These are phyloP conservation scores for Buphagus erythrorhynchus DNA, from an alignment of 2,797 vertebrate genomes.

Conservation along the genomic window DNA sequence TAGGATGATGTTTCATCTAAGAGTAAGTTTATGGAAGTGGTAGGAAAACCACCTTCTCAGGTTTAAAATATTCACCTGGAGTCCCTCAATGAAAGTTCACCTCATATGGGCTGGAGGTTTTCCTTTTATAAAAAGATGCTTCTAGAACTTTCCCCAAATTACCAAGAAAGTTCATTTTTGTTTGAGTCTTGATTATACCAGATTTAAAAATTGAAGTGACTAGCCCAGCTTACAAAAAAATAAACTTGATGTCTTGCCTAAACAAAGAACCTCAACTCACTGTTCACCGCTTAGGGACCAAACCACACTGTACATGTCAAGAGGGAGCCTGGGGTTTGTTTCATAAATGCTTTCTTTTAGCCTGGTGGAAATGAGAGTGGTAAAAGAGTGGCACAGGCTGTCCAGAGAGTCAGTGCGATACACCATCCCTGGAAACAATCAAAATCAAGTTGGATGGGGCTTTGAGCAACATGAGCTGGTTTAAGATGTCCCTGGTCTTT, in stretches of 20 bases:
- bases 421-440: neutral
- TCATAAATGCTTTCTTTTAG: neutral
- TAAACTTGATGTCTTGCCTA: neutral
- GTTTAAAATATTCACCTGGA: neutral
- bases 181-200: neutral
- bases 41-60: neutral
- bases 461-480: accelerated
- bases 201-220: neutral
- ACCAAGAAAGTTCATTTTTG: neutral
- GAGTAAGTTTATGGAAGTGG: neutral
- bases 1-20: neutral
- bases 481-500: neutral
- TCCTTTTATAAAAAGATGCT: neutral
- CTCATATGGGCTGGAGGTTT: neutral
- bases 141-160: neutral
- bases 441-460: too few species aligned
- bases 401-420: too few species aligned
- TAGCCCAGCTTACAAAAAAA: neutral
- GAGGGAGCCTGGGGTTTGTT: neutral
- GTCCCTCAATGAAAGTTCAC: neutral
- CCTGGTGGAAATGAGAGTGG: neutral
- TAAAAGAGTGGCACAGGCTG: neutral
- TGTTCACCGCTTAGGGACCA: neutral
- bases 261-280: neutral
- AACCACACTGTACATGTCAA: neutral